phyloP scores from a whole-genome alignment of 2,113 vertebrate species.

The Phaethon lepturus region DNA sequence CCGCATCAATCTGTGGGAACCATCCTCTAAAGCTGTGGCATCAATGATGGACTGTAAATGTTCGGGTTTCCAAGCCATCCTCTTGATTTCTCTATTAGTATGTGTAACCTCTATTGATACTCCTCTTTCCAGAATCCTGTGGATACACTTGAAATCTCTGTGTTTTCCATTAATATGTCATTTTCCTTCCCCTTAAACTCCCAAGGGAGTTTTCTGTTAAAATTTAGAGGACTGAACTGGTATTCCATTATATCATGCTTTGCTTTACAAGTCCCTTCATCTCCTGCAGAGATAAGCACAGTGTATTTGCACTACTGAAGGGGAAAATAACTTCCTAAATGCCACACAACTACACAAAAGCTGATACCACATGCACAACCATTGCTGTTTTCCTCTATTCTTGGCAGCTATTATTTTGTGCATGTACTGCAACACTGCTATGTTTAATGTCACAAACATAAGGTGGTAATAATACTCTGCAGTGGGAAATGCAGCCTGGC shows the following conservation, averaged over 20 bases:
- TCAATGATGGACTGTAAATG: neutral
- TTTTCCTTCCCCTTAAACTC: neutral
- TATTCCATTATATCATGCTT: neutral
- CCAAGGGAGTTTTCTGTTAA: neutral
- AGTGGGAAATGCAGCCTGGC: neutral
- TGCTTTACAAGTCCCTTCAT: neutral
- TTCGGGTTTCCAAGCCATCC: neutral
- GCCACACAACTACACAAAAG: neutral
- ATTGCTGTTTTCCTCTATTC: neutral
- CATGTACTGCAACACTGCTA: neutral
- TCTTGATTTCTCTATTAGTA: neutral
- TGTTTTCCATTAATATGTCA: neutral
- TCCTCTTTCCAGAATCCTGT: neutral
- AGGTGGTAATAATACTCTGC: neutral
- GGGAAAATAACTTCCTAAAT: neutral
- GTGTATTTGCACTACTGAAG: neutral
- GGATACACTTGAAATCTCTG: neutral
- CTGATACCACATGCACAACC: fast-evolving
- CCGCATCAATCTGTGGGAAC: neutral
- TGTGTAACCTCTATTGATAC: neutral
- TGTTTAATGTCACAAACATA: neutral
- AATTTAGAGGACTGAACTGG: neutral
- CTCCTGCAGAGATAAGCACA: neutral
- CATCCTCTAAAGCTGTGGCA: neutral
- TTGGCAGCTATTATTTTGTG: neutral